phyloP scores from a whole-genome alignment of 1,140 invertebrate species.

The Bombus superbus region DNA sequence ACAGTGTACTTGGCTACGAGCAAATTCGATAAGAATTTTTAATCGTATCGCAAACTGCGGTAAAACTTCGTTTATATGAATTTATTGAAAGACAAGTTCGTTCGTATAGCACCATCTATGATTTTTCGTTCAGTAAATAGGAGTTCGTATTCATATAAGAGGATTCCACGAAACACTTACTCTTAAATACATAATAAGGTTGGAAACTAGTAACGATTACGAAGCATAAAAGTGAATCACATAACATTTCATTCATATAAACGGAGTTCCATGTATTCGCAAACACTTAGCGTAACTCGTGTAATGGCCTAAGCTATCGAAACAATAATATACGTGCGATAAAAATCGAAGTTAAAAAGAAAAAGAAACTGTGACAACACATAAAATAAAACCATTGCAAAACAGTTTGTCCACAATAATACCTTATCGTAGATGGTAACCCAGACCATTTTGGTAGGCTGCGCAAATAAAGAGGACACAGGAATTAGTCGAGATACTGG shows the following conservation, averaged over 20 bases:
- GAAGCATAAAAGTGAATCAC: too few relatives aligned
- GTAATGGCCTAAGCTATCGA: background rate
- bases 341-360: background rate
- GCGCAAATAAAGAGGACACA: constrained; percentile 80
- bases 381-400: constrained; percentile 16
- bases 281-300: background rate
- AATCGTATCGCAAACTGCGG: background rate
- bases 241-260: too few relatives aligned
- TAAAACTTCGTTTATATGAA: too few relatives aligned
- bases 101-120: too few relatives aligned
- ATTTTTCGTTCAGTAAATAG: too few relatives aligned
- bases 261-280: background rate
- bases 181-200: too few relatives aligned
- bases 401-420: constrained; percentile 53
- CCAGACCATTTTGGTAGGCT: constrained; percentile 82
- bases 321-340: background rate
- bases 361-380: background rate
- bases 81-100: too few relatives aligned
- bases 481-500: constrained; percentile 73
- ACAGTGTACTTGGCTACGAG: background rate
- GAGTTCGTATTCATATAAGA: too few relatives aligned
- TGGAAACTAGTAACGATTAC: too few relatives aligned
- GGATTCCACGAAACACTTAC: too few relatives aligned
- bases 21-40: background rate
- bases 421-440: constrained; percentile 81